phyloP scores from a whole-genome alignment of 1,140 invertebrate species.

The Drosophila willistoni region DNA sequence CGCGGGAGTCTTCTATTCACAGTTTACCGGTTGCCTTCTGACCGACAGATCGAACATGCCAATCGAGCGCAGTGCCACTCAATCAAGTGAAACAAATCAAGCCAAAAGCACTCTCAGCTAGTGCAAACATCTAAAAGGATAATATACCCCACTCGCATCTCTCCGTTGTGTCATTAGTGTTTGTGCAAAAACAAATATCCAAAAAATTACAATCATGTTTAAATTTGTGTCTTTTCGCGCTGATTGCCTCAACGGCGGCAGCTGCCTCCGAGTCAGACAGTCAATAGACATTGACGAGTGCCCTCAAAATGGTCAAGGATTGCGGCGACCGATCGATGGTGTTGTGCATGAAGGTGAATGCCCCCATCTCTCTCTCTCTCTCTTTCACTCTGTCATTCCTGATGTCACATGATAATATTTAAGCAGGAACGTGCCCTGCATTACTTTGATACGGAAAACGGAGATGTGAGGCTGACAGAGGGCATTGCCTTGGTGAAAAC shows the following conservation, averaged over 20 bases:
- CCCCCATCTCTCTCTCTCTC: background rate
- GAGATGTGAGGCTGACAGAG: slow-evolving; percentile 86
- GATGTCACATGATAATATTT: background rate
- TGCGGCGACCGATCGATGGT: slow-evolving; percentile 88
- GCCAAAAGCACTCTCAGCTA: slow-evolving; percentile 35
- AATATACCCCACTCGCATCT: slow-evolving; percentile 25
- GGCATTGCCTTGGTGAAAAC: slow-evolving; percentile 88
- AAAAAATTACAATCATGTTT: slow-evolving; percentile 84
- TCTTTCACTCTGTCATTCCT: too few species aligned
- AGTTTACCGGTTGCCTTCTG: slow-evolving; percentile 83
- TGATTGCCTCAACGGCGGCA: slow-evolving; percentile 84
- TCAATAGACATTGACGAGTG: slow-evolving; percentile 84
- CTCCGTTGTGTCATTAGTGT: slow-evolving; percentile 36
- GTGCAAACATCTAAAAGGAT: slow-evolving; percentile 45
- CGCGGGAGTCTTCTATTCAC: slow-evolving; percentile 82
- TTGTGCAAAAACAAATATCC: slow-evolving; percentile 48
- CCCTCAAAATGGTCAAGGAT: slow-evolving; percentile 87
- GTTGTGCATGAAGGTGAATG: slow-evolving; percentile 88
- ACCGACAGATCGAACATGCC: slow-evolving; percentile 80
- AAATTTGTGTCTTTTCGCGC: slow-evolving; percentile 83
- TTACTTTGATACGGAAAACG: slow-evolving; percentile 86
- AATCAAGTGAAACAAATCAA: slow-evolving; percentile 58
- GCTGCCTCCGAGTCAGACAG: slow-evolving; percentile 80
- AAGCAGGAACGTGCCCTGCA: slow-evolving; percentile 87
- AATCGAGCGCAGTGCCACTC: slow-evolving; percentile 76